Evolutionary conservation across 2,113 vertebrate genomes (phyloP).

Genomic region (Athene noctua): DNA sequence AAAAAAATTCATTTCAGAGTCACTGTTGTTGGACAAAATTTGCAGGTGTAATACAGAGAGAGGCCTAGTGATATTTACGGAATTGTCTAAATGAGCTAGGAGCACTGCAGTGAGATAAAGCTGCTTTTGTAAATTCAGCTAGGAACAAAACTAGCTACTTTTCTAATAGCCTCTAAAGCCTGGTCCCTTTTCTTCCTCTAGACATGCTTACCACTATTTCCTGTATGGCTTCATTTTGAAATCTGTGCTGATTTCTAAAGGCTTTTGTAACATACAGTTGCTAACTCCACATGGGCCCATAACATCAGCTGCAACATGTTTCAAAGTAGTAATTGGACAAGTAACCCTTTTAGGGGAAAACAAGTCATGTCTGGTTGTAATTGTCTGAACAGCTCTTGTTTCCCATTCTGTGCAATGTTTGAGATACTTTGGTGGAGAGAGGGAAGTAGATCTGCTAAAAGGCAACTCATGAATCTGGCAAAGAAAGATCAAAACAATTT

Average conservation of each 20-base stretch:
- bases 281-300: conserved; percentile 18
- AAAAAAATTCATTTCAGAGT: neutral
- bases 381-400: neutral
- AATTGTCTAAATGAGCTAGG: neutral
- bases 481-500: neutral
- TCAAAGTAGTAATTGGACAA: conserved; percentile 33
- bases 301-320: conserved; percentile 42
- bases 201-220: neutral
- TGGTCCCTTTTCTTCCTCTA: neutral
- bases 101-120: neutral
- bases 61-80: neutral
- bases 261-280: neutral
- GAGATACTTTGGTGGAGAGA: neutral
- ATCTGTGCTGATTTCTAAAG: conserved; percentile 6
- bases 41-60: neutral
- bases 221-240: conserved; percentile 6
- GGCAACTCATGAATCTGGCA: neutral
- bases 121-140: neutral
- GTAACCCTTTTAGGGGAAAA: conserved; percentile 31
- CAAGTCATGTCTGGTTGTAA: neutral
- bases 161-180: neutral
- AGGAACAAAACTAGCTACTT: neutral
- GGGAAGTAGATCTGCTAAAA: neutral
- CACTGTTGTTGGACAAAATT: neutral
- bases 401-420: conserved; percentile 31